A percentile compares a stretch with the other conserved stretches of the same genome.
phyloP scores from a whole-genome alignment of 1,140 invertebrate species.

The Zophobas morio region DNA sequence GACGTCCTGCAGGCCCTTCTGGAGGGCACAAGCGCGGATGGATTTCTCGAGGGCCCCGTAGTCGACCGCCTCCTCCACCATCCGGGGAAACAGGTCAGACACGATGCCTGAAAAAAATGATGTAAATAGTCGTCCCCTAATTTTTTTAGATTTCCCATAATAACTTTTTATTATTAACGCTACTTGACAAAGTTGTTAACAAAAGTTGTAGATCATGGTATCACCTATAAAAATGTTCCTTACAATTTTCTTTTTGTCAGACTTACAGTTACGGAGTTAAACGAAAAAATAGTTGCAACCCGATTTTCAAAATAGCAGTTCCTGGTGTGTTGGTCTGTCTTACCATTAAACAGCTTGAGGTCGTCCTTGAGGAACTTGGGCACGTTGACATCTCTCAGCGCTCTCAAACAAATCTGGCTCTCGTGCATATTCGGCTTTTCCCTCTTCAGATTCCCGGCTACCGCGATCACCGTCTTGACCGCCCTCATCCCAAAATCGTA shows the following conservation, averaged over 20 bases:
- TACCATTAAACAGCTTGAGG: conserved; percentile 77
- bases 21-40: conserved; percentile 65
- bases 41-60: conserved; percentile 70
- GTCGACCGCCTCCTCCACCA: conserved; percentile 74
- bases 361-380: conserved; percentile 82
- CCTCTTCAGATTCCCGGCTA: conserved; percentile 79
- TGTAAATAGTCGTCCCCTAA: background rate
- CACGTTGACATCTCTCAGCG: conserved; percentile 81
- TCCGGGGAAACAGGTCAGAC: conserved; percentile 80
- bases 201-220: no score
- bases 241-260: no score
- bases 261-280: no score
- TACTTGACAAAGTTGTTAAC: no score
- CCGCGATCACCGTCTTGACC: conserved; percentile 78
- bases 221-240: no score
- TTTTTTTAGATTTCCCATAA: no score
- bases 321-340: conserved; percentile 6
- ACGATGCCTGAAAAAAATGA: conserved; percentile 74
- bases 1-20: conserved; percentile 72
- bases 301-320: no score
- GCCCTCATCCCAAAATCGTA: conserved; percentile 73
- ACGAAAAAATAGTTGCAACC: no score
- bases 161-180: no score
- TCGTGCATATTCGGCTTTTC: conserved; percentile 77
- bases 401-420: conserved; percentile 72